Evolutionary conservation across 2,888 invertebrate species (phyloP), one percentile per base, ranked within the genome.

Genomic region (Camponotus fellah): DNA sequence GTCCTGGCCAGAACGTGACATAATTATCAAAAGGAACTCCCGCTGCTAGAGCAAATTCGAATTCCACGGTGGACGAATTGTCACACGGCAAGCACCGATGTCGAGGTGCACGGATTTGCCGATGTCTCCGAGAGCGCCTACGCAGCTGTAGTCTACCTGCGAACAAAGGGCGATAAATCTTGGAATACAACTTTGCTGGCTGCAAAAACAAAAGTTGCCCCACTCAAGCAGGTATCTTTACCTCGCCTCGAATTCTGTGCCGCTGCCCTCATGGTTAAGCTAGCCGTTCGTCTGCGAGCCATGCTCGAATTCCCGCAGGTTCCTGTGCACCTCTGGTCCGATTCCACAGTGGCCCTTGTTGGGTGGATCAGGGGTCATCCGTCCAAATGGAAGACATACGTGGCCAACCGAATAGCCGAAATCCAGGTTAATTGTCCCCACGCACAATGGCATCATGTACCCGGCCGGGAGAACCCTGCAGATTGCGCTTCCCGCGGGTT

Each of bases 241-340:
- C 66, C 66, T 2, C 43, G 46, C 1, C 8, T 66, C 8, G 26
- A 66, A 9, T 14, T 66, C 1, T 46, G 66, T 14, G 43, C 43
- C 0, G 66, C 46, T 2, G 2, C 12, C 0, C 14, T 65, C 2
- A 4, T 65, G 6, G 21, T 8, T 6, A 2, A 8, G 6, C 40
- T 64, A 9, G 9, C 14, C 5, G 0, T 0, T 6, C 32, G n/a
- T 14, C 2, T 26, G 0, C 66, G 14, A 0, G 0, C 0, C 0
- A 8, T 3, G 2, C 5, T 65, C 1, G 10, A 26, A 3, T 0
- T 0, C 0, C 14, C 2, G 2, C 1, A 0, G 1, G 6, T 10
- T 0, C 14, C 21, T 0, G 6, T 8, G 1, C 26, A 46, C 2
- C 14, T n/a, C 9, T 64, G 64, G 37, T 6, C 37, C 0, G 26